Evolutionary conservation across 2,888 invertebrate species (phyloP).

Genomic region (Latrodectus hesperus): DNA sequence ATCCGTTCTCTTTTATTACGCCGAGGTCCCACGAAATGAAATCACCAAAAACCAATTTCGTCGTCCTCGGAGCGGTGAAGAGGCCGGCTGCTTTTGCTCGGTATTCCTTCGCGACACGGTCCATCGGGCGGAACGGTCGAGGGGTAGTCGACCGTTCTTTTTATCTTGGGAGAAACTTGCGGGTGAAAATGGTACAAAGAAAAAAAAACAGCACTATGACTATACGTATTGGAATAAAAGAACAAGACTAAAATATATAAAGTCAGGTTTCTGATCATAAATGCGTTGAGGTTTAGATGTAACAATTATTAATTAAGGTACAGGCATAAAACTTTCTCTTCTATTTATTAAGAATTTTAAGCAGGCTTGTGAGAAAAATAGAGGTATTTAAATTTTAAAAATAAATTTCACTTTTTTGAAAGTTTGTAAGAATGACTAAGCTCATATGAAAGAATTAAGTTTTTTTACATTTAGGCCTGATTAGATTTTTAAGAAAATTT

Average conservation of each 20-base stretch:
- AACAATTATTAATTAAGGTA: background rate
- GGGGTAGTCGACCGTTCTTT: constrained; percentile 52
- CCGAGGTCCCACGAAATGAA: constrained; percentile 54
- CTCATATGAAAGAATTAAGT: too few species aligned
- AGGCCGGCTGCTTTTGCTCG: constrained; percentile 42
- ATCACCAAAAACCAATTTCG: constrained; percentile 69
- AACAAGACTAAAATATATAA: too few species aligned
- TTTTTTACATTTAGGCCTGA: too few species aligned
- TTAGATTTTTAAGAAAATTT: too few species aligned
- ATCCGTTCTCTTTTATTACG: constrained; percentile 59
- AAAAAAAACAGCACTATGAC: background rate
- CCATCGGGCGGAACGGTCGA: constrained; percentile 54
- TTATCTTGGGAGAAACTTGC: constrained; percentile 26
- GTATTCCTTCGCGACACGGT: constrained; percentile 59
- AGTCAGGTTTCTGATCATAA: too few species aligned
- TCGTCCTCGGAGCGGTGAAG: constrained; percentile 50
- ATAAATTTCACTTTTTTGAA: too few species aligned
- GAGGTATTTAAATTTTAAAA: too few species aligned
- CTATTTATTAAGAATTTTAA: too few species aligned
- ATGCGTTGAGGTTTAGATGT: background rate
- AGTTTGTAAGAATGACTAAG: too few species aligned
- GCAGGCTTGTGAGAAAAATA: too few species aligned
- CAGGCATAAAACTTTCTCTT: too few species aligned
- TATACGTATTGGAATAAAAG: background rate
- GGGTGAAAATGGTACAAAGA: constrained; percentile 29